phyloP scores from a whole-genome alignment of 2,888 invertebrate genomes.

The Nymphalis polychloros region DNA sequence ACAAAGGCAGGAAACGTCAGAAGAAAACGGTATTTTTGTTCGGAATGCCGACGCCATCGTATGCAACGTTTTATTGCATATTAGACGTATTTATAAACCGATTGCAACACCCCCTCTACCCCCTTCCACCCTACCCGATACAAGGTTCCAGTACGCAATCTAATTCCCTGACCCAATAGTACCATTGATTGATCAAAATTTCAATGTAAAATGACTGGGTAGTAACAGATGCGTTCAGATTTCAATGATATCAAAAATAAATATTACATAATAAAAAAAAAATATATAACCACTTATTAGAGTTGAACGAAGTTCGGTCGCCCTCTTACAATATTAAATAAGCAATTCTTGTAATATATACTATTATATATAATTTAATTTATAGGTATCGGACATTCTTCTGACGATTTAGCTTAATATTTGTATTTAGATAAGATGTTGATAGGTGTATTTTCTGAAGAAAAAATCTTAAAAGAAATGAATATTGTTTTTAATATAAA shows the following conservation, averaged over 20 bases:
- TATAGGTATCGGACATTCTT: too few species aligned
- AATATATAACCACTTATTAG: too few species aligned
- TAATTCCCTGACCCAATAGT: slow-evolving; percentile 54
- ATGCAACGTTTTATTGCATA: slow-evolving; percentile 38
- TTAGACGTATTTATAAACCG: slow-evolving; percentile 34
- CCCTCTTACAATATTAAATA: too few species aligned
- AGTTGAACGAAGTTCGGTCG: too few species aligned
- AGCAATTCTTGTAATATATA: too few species aligned
- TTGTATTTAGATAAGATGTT: too few species aligned
- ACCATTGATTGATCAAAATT: slow-evolving; percentile 51
- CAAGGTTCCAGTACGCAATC: slow-evolving; percentile 50
- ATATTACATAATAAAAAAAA: not conserved
- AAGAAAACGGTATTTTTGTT: slow-evolving; percentile 44
- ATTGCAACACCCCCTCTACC: slow-evolving; percentile 16
- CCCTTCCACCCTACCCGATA: slow-evolving; percentile 23
- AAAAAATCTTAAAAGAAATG: not conserved
- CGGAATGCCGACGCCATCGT: slow-evolving; percentile 41
- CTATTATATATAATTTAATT: too few species aligned
- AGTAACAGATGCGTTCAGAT: slow-evolving; percentile 22
- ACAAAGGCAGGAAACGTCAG: slow-evolving; percentile 45
- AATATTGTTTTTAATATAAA: too few species aligned
- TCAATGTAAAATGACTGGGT: slow-evolving; percentile 48
- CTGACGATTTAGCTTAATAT: too few species aligned
- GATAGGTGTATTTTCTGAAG: too few species aligned
- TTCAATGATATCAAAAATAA: not conserved